Evolutionary conservation across 2,797 vertebrate species (phyloP), one percentile per base, ranked within the genome.

Genomic region (Linurgus olivaceus): DNA sequence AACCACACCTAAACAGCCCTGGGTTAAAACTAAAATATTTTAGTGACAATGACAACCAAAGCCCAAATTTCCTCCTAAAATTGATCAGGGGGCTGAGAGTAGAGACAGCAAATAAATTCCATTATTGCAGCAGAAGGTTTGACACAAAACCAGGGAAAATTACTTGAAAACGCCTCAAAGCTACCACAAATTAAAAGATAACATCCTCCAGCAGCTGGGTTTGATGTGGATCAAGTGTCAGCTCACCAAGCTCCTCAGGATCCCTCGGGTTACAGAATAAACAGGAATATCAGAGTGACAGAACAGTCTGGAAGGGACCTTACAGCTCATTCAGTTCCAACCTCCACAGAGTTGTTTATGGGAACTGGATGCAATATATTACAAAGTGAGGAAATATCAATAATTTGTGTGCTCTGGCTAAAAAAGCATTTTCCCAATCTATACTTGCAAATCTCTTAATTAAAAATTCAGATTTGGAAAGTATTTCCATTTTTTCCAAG

Each of bases 131-230:
- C 26, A 79, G 29, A 18, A 77, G 18, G 31, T 17, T 63, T 38
- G 57, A 61, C 44, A 66, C 6, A 42, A 44, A 67, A 33, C 0
- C 31, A 38, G 25, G 23, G 31, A 62, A 90, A 91, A 70, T 3
- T 13, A 18, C 20, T 10, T 23, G 21, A 37, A 29, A 59, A 59
- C 51, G 76, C 67, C 47, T 72, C 58, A 50, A 37, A 72, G 70
- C 15, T 57, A 20, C 16, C 18, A 52, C 0, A 2, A 66, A 73
- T 48, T 19, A 44, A 42, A 68, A 54, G 11, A 24, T 0, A 38
- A 45, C 18, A 61, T 33, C 63, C 67, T 50, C 54, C 17, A 67
- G 33, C 68, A 59, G 75, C 38, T 40, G 54, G 25, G 17, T 38
- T 47, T 72, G 71, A 80, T 14, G 6, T 1, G n/a, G 45, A 66